Percentiles rank a stretch among this genome's conserved stretches.
Conservation (phyloP, 2,113 vertebrate genomes). For the Illadopsis cleaveri region DNA sequence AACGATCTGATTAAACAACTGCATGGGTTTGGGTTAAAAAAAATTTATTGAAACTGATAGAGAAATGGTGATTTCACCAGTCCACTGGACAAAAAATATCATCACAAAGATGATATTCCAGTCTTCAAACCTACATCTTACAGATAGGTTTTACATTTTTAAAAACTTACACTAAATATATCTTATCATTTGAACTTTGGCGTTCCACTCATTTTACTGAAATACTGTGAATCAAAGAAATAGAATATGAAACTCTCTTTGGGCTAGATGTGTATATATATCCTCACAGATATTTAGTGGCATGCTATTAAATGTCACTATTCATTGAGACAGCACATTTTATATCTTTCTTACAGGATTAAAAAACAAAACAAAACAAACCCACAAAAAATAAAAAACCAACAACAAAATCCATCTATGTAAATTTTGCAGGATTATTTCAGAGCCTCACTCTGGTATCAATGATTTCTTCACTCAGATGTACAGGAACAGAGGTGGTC, state of each 20-base stretch:
- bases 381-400: no score
- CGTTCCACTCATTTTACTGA: not conserved
- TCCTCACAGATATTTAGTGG: conserved; percentile 16
- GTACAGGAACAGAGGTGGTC: not conserved
- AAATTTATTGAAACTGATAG: not conserved
- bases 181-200: not conserved
- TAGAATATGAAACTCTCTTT: not conserved
- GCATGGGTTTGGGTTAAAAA: not conserved
- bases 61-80: not conserved
- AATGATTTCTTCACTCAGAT: not conserved
- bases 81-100: not conserved
- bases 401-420: not conserved
- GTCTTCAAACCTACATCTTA: not conserved
- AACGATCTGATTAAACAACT: not conserved
- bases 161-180: not conserved
- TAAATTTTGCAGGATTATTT: not conserved
- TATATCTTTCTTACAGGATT: not conserved
- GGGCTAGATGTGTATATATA: not conserved
- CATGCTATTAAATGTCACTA: conserved; percentile 59
- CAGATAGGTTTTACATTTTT: conserved; percentile 1
- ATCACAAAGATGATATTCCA: not conserved
- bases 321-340: conserved; percentile 16
- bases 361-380: not conserved
- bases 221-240: not conserved
- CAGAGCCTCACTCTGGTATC: not conserved